Conservation (phyloP, 1,140 invertebrate species). For the Hirudo medicinalis region DNA sequence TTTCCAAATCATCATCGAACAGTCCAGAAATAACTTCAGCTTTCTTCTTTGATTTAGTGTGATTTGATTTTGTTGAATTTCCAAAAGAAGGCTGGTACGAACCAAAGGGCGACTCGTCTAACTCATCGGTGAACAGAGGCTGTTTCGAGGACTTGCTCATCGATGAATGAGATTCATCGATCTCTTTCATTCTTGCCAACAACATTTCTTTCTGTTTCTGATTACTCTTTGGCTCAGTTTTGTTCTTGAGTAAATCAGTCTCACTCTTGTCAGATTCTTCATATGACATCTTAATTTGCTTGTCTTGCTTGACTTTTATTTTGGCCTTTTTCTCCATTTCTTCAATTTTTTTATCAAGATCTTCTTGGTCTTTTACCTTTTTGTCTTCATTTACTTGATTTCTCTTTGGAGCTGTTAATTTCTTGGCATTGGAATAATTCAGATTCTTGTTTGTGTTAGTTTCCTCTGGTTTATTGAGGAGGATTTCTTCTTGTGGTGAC, state of each 20-base stretch:
- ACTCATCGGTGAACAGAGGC: background rate
- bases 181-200: conserved; percentile 17
- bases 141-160: background rate
- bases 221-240: background rate
- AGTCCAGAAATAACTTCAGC: conserved; percentile 2
- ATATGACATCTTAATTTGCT: background rate
- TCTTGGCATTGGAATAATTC: too few relatives aligned
- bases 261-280: conserved; percentile 2
- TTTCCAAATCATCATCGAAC: background rate
- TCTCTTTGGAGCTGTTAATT: too few relatives aligned
- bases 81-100: conserved; percentile 2
- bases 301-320: conserved; percentile 7
- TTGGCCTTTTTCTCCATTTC: conserved; percentile 5
- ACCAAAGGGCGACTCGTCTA: background rate
- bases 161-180: conserved; percentile 1
- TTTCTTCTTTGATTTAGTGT: background rate
- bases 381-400: conserved; percentile 3
- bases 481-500: too few relatives aligned
- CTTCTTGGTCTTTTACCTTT: background rate
- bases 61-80: background rate
- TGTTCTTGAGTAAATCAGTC: background rate
- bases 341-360: conserved; percentile 3
- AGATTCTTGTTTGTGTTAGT: too few relatives aligned
- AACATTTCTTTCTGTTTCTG: conserved; percentile 21
- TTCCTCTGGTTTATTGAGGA: too few relatives aligned